A percentile compares a stretch with the other conserved stretches of the same genome.
phyloP scores from a whole-genome alignment of 1,140 invertebrate species.

The Calliopsis andreniformis region DNA sequence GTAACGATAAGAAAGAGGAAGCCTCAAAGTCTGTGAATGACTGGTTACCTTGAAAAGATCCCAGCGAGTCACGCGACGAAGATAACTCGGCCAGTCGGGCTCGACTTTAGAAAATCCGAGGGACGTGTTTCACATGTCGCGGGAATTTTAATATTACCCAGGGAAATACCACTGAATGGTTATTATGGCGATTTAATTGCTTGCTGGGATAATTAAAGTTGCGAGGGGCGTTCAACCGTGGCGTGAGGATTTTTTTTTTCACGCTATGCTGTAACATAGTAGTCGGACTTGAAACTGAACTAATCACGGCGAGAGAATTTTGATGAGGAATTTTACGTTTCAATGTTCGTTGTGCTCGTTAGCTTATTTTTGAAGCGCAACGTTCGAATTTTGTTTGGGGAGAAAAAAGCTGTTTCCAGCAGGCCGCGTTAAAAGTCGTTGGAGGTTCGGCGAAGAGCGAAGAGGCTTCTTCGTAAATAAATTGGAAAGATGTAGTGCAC shows the following conservation, averaged over 20 bases:
- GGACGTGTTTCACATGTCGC: not conserved
- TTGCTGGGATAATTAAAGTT: slow-evolving; percentile 9
- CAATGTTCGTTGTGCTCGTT: too few relatives aligned
- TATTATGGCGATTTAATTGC: slow-evolving; percentile 6
- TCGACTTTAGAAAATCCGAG: not conserved
- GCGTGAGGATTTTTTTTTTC: not conserved
- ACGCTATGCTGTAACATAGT: too few relatives aligned
- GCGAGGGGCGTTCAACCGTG: not conserved
- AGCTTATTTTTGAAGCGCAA: too few relatives aligned
- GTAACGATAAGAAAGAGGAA: not conserved
- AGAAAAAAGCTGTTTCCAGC: too few relatives aligned
- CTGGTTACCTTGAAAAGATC: not conserved
- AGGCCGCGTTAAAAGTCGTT: too few relatives aligned
- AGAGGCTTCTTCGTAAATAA: not conserved
- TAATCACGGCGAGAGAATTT: too few relatives aligned
- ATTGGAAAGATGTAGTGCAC: not conserved
- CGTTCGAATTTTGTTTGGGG: too few relatives aligned
- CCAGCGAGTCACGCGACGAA: not conserved
- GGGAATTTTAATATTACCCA: not conserved
- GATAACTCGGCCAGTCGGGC: not conserved
- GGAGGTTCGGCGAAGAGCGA: too few relatives aligned
- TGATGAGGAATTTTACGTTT: too few relatives aligned
- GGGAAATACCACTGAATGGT: not conserved
- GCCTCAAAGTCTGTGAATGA: not conserved
- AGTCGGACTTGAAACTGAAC: too few relatives aligned